Evolutionary conservation across 2,888 invertebrate genomes (phyloP).

Genomic region (Euzophera pinguis): DNA sequence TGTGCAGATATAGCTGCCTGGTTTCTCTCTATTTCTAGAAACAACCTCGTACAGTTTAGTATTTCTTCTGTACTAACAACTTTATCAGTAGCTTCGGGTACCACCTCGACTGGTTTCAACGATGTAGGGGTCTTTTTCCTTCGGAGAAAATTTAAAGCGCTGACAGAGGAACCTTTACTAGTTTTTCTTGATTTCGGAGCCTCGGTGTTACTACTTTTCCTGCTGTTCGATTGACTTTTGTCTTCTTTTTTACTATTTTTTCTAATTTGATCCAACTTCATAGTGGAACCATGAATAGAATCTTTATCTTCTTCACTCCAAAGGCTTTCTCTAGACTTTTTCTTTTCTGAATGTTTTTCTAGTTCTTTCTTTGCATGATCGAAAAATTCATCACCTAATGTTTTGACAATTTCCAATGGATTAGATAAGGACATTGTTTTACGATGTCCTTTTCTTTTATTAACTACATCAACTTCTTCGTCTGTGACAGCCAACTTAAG

Average conservation of each 20-base stretch:
- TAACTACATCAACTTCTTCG: conserved; percentile 59
- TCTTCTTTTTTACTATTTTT: conserved; percentile 69
- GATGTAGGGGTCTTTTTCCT: conserved; percentile 66
- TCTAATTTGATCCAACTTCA: conserved; percentile 56
- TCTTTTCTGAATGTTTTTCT: conserved; percentile 62
- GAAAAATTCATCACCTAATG: conserved; percentile 71
- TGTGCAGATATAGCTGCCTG: conserved; percentile 46
- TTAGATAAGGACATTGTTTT: conserved; percentile 75
- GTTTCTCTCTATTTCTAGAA: conserved; percentile 65
- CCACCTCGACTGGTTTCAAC: conserved; percentile 58
- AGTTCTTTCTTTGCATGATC: conserved; percentile 59
- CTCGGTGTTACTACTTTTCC: conserved; percentile 57
- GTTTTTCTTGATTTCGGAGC: conserved; percentile 61
- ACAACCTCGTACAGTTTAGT: conserved; percentile 56
- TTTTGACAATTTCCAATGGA: conserved; percentile 69
- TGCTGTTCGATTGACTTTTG: conserved; percentile 46
- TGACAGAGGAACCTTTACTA: conserved; percentile 68
- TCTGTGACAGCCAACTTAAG: conserved; percentile 70
- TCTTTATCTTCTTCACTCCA: conserved; percentile 74
- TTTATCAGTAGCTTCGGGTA: conserved; percentile 56
- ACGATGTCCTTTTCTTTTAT: conserved; percentile 62
- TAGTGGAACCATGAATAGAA: conserved; percentile 59
- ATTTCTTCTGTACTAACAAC: conserved; percentile 54
- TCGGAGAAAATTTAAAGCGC: conserved; percentile 64
- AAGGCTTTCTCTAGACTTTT: conserved; percentile 71